Conservation (phyloP, 2,888 invertebrate genomes). For the Spialia ferax region DNA sequence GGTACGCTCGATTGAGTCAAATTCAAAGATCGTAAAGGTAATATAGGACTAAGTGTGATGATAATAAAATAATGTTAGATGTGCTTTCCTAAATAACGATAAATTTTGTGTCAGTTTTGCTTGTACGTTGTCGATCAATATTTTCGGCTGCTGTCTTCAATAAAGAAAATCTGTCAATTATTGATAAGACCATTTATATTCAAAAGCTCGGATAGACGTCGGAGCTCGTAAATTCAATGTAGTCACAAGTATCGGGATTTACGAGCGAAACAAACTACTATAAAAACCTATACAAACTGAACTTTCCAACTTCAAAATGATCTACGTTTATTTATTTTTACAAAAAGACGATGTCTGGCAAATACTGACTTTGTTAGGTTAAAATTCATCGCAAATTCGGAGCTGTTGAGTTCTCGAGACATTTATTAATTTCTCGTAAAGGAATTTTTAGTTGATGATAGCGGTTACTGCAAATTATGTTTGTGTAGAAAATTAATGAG, state of each 20-base stretch:
- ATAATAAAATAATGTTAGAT: too few relatives aligned
- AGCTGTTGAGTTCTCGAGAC: neutral
- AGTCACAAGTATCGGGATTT: constrained; percentile 26
- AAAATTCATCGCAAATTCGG: neutral
- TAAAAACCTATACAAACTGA: constrained; percentile 22
- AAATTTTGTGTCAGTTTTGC: neutral
- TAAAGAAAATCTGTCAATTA: constrained; percentile 13
- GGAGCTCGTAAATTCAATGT: constrained; percentile 28
- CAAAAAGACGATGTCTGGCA: neutral
- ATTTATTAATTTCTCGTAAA: neutral
- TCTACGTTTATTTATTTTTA: constrained; percentile 29
- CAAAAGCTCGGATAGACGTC: constrained; percentile 21
- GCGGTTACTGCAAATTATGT: too few relatives aligned
- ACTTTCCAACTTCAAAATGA: constrained; percentile 21
- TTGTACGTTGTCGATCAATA: constrained; percentile 8
- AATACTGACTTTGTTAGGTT: constrained; percentile 2
- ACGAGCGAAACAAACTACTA: constrained; percentile 28
- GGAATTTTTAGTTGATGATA: neutral
- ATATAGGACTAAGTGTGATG: too few relatives aligned
- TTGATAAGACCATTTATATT: constrained; percentile 26
- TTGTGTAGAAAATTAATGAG: too few relatives aligned
- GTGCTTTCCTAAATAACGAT: too few relatives aligned
- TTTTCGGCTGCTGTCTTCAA: constrained; percentile 8
- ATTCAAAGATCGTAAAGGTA: too few relatives aligned
- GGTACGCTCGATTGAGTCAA: too few relatives aligned